phyloP scores from a whole-genome alignment of 1,140 invertebrate genomes.

The Sesamia nonagrioides region DNA sequence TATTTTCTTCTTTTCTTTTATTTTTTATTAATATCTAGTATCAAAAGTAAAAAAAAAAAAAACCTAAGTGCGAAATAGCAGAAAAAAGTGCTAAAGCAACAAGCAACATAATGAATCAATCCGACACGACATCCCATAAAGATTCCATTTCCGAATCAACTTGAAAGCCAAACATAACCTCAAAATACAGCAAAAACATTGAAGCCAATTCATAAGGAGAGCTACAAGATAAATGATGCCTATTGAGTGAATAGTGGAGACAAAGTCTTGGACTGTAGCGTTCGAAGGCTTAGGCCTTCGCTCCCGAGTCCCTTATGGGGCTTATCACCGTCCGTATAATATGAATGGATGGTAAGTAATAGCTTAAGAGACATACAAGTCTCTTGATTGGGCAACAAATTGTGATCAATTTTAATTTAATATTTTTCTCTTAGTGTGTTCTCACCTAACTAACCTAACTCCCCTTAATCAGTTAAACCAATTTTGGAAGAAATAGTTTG shows the following conservation, averaged over 20 bases:
- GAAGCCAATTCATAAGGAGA: background rate
- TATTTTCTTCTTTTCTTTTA: too few relatives aligned
- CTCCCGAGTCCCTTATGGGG: constrained; percentile 15
- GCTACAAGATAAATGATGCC: constrained; percentile 5
- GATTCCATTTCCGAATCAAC: background rate
- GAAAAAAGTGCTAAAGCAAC: background rate
- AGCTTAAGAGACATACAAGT: background rate
- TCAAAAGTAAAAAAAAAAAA: too few relatives aligned
- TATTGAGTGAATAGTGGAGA: background rate
- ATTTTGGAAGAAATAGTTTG: too few relatives aligned
- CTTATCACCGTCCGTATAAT: constrained; percentile 24
- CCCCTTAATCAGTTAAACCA: too few relatives aligned
- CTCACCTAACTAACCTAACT: too few relatives aligned
- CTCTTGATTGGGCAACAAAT: background rate
- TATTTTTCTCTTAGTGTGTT: too few relatives aligned
- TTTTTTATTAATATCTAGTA: too few relatives aligned
- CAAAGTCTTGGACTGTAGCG: constrained; percentile 15
- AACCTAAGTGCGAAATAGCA: too few relatives aligned
- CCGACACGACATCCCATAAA: background rate
- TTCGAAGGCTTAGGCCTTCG: constrained; percentile 25
- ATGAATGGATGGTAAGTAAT: constrained; percentile 39
- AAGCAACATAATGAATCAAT: background rate
- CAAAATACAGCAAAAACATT: background rate
- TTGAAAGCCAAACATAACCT: background rate
- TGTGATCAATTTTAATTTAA: too few relatives aligned